These are phyloP conservation scores for Drymonia ruficornis DNA, from an alignment of 2,888 invertebrate species.

Conservation along the genomic window DNA sequence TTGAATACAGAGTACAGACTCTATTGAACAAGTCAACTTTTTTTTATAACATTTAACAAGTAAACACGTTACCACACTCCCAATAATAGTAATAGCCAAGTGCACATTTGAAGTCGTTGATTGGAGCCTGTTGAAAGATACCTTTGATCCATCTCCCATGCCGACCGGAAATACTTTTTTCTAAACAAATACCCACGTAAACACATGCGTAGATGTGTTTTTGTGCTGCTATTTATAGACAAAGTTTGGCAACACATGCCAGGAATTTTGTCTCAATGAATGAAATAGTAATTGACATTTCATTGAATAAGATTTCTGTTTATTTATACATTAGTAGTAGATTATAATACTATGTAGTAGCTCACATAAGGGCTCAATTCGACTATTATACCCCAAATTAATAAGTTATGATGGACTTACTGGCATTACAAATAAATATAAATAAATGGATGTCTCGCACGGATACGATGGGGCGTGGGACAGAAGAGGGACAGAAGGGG, in stretches of 20 bases:
- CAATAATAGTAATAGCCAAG: background rate
- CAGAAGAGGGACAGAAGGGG: no score
- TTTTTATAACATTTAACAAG: no score
- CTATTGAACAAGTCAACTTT: no score
- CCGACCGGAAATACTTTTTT: constrained; percentile 6
- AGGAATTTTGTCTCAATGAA: background rate
- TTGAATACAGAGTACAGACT: no score
- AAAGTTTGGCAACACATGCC: constrained; percentile 3
- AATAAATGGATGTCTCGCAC: no score
- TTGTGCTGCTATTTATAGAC: constrained; percentile 1
- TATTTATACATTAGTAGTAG: no score
- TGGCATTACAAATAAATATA: no score
- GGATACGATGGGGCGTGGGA: no score
- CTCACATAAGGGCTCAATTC: no score
- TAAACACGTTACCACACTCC: background rate
- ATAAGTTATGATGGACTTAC: no score
- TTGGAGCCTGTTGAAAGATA: background rate
- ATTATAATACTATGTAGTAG: background rate
- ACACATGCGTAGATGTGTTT: background rate
- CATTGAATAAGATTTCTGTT: constrained; percentile 1
- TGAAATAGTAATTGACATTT: constrained; percentile 5
- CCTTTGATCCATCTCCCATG: background rate
- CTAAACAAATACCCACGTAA: constrained; percentile 2
- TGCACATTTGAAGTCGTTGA: background rate
- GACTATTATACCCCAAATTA: no score